Conservation (phyloP, 1,140 invertebrate species). For the Venustaconcha ellipsiformis region DNA sequence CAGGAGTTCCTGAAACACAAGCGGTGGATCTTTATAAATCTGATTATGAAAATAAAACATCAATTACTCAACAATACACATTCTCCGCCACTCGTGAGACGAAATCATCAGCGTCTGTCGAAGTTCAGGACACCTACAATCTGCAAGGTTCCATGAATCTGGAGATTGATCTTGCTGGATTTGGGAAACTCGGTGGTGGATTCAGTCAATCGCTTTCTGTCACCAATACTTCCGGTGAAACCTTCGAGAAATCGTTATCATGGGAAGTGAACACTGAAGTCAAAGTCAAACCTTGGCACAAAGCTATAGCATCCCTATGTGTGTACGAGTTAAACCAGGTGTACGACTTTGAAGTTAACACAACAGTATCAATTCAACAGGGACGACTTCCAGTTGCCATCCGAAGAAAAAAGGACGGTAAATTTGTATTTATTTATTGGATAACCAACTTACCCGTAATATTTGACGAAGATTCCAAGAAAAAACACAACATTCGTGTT, state of each 20-base stretch:
- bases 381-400: constrained; percentile 13
- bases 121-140: constrained; percentile 34
- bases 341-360: constrained; percentile 18
- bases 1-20: neutral
- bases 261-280: constrained; percentile 31
- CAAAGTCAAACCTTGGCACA: constrained; percentile 10
- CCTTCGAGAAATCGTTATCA: constrained; percentile 11
- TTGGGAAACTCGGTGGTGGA: constrained; percentile 20
- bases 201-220: constrained; percentile 16
- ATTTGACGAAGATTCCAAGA: constrained; percentile 12
- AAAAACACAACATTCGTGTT: constrained; percentile 2
- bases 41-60: constrained; percentile 29
- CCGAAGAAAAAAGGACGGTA: constrained; percentile 11
- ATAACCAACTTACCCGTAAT: constrained; percentile 12
- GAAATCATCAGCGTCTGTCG: constrained; percentile 6
- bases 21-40: constrained; percentile 19
- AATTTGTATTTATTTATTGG: constrained; percentile 2
- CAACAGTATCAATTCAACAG: constrained; percentile 8
- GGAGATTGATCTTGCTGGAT: constrained; percentile 14
- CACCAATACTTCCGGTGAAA: constrained; percentile 22
- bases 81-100: constrained; percentile 22
- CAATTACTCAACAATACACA: constrained; percentile 15
- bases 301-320: constrained; percentile 18
- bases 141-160: constrained; percentile 23
- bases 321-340: constrained; percentile 15